A percentile compares a stretch with the other conserved stretches of the same genome.
Conservation (phyloP, 2,888 invertebrate genomes). For the Chrysomela aeneicollis region DNA sequence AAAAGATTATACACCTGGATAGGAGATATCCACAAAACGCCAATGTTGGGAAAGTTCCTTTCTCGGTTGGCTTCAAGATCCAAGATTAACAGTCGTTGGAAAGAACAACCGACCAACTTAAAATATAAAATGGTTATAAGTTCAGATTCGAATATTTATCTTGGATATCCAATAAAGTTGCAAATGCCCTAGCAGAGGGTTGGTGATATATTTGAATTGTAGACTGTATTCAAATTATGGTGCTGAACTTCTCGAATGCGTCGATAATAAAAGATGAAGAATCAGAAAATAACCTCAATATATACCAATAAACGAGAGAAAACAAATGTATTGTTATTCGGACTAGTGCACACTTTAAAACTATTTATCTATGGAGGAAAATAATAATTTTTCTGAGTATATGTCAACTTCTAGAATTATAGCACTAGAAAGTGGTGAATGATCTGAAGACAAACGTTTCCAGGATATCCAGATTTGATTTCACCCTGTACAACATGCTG, state of each 20-base stretch:
- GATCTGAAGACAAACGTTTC: too few relatives aligned
- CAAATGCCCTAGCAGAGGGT: slow-evolving; percentile 26
- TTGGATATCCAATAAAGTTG: slow-evolving; percentile 32
- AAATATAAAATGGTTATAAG: slow-evolving; percentile 25
- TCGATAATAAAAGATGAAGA: not conserved
- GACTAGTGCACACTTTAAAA: too few relatives aligned
- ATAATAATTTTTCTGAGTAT: too few relatives aligned
- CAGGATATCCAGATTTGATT: too few relatives aligned
- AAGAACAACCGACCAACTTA: not conserved
- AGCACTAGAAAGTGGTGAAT: too few relatives aligned
- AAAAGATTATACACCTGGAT: too few relatives aligned
- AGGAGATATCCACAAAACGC: too few relatives aligned
- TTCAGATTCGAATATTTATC: slow-evolving; percentile 26
- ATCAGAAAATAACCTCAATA: not conserved
- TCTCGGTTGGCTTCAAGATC: not conserved
- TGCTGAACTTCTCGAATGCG: slow-evolving; percentile 13
- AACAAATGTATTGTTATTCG: too few relatives aligned
- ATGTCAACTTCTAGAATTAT: too few relatives aligned
- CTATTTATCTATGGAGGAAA: too few relatives aligned
- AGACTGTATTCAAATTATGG: slow-evolving; percentile 19
- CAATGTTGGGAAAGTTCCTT: not conserved
- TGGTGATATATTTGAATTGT: slow-evolving; percentile 27
- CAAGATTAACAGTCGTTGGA: not conserved
- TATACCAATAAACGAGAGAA: too few relatives aligned
- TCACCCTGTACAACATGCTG: too few relatives aligned